Base-by-base conservation (phyloP, 2,113 vertebrate genomes). In the Otus sunia region DNA sequence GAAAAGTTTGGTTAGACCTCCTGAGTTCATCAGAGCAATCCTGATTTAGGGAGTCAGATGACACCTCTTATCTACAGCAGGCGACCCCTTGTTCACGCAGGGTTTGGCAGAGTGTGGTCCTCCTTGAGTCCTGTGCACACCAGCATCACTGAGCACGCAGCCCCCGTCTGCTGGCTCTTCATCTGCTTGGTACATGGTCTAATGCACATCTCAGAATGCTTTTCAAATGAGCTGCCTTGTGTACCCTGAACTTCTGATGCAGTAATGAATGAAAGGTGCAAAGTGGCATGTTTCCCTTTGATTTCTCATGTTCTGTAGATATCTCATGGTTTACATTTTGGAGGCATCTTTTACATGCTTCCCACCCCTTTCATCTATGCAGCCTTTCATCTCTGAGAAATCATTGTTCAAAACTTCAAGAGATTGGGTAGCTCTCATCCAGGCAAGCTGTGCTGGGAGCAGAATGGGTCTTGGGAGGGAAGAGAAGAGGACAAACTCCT, bases 1-100 rank as follows among this genome's bases (percentile, higher is more conserved):
- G 72, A 76, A 52, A 93, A 68, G 60, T 85, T 95, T 94, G 89
- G 77, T 92, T 95, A 92, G 89, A 95, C 76, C 89, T 90, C 89
- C 91, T 95, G 77, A 95, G 80, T 60, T 96, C 73, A 91, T 94
- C 92, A 97, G 84, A 96, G 69, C 41, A 41, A 89, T 96, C 66
- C 69, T 94, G 71, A 72, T 89, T 91, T 82, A 4, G 39, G 37
- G 69, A 96, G 62, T 58, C 82, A 93, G n/a, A 83, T 83, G 79
- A 60, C 62, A 96, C 53, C 69, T 74, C 66, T 26, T 92, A 11
- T 89, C 68, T 75, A 32, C 27, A 92, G 67, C 86, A 83, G 75
- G 52, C 13, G 0, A 71, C 5, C 9, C 13, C 55, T 90, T 1
- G 0, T 21, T 41, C 9, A 13, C 39, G 17, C 4, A 2, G 47